Evolutionary conservation across 2,888 invertebrate genomes (phyloP).

Genomic region (Trissolcus brochymenae): DNA sequence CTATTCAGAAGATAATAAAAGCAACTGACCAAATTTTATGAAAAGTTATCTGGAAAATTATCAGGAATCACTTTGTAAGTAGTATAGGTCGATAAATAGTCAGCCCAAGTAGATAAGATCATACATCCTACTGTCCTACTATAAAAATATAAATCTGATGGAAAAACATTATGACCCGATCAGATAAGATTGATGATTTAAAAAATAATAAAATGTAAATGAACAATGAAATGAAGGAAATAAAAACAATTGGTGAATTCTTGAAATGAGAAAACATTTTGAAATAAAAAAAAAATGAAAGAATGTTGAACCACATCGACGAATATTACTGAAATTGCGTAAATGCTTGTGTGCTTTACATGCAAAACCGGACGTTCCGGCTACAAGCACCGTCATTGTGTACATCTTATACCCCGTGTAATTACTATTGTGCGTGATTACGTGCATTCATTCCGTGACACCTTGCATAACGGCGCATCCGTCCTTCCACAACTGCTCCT

Average conservation of each 20-base stretch:
- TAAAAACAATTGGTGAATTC: not conserved
- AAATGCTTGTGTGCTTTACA: constrained; percentile 25
- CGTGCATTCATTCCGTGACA: constrained; percentile 30
- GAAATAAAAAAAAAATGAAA: not conserved
- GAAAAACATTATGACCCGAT: too few species aligned
- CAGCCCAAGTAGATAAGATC: not conserved
- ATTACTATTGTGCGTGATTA: constrained; percentile 43
- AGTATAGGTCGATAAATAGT: constrained; percentile 23
- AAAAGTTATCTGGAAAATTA: too few species aligned
- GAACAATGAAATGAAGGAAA: not conserved
- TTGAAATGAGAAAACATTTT: not conserved
- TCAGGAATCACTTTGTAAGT: not conserved
- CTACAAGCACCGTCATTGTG: constrained; percentile 16
- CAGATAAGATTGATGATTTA: too few species aligned
- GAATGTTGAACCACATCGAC: constrained; percentile 33
- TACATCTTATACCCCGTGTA: constrained; percentile 19
- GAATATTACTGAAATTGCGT: constrained; percentile 33
- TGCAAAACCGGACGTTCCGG: constrained; percentile 21
- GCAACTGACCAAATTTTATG: too few species aligned
- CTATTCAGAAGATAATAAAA: too few species aligned
- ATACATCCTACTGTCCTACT: too few species aligned
- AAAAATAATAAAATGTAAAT: too few species aligned
- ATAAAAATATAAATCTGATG: too few species aligned
- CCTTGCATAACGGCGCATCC: constrained; percentile 36
- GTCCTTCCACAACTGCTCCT: constrained; percentile 24